Evolutionary conservation across 2,888 invertebrate genomes (phyloP).

Genomic region (Phortica magna): DNA sequence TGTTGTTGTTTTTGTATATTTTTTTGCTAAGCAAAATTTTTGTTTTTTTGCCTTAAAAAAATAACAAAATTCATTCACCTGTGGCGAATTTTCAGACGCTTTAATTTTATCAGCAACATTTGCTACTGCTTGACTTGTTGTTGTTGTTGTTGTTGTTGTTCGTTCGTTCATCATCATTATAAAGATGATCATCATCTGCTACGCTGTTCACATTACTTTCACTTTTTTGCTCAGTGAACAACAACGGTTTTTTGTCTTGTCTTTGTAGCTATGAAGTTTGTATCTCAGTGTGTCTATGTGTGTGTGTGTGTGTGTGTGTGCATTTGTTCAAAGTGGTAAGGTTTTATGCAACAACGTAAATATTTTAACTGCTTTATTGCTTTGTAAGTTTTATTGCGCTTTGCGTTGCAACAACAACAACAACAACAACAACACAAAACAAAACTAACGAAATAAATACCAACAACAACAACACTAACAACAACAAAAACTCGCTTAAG

Average conservation of each 20-base stretch:
- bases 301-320: conserved; percentile 43
- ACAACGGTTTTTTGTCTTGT: conserved; percentile 68
- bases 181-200: conserved; percentile 35
- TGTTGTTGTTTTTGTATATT: too few relatives aligned
- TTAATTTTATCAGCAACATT: conserved; percentile 26
- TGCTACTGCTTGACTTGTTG: conserved; percentile 35
- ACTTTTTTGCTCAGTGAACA: conserved; percentile 62
- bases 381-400: conserved; percentile 32
- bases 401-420: conserved; percentile 24
- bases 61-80: conserved; percentile 49
- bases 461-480: conserved; percentile 26
- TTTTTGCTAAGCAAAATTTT: too few relatives aligned
- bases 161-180: neutral
- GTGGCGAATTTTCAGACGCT: conserved; percentile 51
- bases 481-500: conserved; percentile 9
- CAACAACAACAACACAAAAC: conserved; percentile 9
- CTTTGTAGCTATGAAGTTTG: conserved; percentile 15
- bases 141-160: conserved; percentile 48
- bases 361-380: conserved; percentile 62
- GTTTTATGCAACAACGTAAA: conserved; percentile 69
- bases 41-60: conserved; percentile 9
- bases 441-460: conserved; percentile 19
- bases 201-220: conserved; percentile 56
- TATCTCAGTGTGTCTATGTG: conserved; percentile 19
- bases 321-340: conserved; percentile 55